Conservation (phyloP, 2,888 invertebrate species). For the Lasioglossum vierecki region DNA sequence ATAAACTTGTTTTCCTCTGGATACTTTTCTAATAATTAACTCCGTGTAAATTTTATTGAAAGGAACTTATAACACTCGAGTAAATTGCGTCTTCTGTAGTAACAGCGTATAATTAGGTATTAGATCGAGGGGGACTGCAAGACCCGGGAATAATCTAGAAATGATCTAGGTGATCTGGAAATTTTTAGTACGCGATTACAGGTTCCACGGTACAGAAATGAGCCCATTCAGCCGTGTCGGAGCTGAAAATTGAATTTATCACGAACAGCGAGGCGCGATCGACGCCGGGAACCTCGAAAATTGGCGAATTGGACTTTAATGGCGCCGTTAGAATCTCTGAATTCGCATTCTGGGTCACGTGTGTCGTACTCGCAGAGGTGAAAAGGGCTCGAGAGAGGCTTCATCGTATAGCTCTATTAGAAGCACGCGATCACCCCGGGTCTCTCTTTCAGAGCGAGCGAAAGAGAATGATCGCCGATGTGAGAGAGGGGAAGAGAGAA, state of each 20-base stretch:
- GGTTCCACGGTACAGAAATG: neutral
- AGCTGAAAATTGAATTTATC: constrained; percentile 24
- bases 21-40: too few relatives aligned
- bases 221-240: neutral
- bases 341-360: constrained; percentile 64
- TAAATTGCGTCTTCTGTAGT: neutral
- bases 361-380: constrained; percentile 57
- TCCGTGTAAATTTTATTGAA: too few relatives aligned
- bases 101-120: neutral
- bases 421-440: constrained; percentile 61
- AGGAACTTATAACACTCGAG: too few relatives aligned
- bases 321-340: constrained; percentile 52
- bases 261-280: neutral
- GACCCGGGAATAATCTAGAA: neutral
- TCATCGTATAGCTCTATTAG: constrained; percentile 66
- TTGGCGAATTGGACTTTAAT: constrained; percentile 48
- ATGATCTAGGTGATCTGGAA: neutral
- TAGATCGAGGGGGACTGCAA: neutral
- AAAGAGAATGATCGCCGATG: neutral
- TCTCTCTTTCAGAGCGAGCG: constrained; percentile 29
- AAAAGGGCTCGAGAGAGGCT: constrained; percentile 61
- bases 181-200: neutral
- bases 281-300: constrained; percentile 38
- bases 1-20: too few relatives aligned
- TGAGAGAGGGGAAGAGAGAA: constrained; percentile 28